phyloP scores from a whole-genome alignment of 2,113 vertebrate species.

The Ctenomys sociabilis region DNA sequence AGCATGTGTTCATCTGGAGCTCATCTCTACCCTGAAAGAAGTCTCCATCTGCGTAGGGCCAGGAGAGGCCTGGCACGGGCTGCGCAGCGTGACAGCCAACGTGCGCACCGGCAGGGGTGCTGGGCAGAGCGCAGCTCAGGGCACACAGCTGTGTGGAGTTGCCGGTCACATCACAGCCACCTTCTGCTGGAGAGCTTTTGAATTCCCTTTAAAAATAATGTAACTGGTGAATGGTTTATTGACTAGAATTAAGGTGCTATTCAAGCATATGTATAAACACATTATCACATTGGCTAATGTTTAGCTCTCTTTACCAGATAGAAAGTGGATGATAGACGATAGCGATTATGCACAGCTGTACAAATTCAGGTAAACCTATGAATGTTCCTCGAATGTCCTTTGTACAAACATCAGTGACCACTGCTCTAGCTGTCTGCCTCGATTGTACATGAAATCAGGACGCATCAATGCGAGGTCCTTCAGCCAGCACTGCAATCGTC shows the following conservation, averaged over 20 bases:
- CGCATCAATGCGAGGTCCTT: neutral
- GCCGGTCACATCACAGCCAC: constrained; percentile 5
- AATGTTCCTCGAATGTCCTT: neutral
- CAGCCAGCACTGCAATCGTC: constrained; percentile 13
- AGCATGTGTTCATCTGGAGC: neutral
- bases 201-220: constrained; percentile 70
- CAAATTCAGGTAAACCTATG: neutral
- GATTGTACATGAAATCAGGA: neutral
- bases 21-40: constrained; percentile 59
- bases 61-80: neutral
- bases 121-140: constrained; percentile 13
- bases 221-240: constrained; percentile 59
- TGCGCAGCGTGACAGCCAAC: neutral
- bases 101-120: neutral
- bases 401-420: neutral
- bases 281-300: constrained; percentile 28
- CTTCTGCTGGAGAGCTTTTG: constrained; percentile 54
- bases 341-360: neutral
- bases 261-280: constrained; percentile 29
- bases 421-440: neutral
- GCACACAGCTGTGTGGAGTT: constrained; percentile 38
- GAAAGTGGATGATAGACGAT: neutral
- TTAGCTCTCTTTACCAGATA: neutral
- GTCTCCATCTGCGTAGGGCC: constrained; percentile 56
- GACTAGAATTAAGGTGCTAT: constrained; percentile 45